Base-by-base conservation (phyloP, 2,113 vertebrate genomes). In the Panthera tigris region DNA sequence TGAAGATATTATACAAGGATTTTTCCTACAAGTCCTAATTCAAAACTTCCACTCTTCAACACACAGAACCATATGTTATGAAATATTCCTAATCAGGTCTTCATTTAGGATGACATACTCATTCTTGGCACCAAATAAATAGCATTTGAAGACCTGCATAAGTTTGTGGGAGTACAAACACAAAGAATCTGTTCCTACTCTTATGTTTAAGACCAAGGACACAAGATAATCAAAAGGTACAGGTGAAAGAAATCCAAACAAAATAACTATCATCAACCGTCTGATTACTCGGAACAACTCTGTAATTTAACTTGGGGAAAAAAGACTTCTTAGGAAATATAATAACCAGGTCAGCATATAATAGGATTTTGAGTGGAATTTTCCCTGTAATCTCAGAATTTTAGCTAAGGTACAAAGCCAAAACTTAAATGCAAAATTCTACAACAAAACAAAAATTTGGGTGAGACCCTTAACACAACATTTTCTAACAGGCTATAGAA, bases 381-480 rank as follows among this genome's bases (percentile, higher is more conserved):
- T 87, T 50, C 31, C 7, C 61, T 80, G 1, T 83, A 76, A 16
- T 25, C 50, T 66, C 45, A 78, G 73, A 63, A 82, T 31, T 76
- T 76, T 84, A 93, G 16, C 48, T 76, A 29, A 89, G 36, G 11
- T 8, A 7, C 33, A 81, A 92, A 81, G 15, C 23, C 48, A 33
- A 91, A 80, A 97, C 27, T 87, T 45, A 89, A 91, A 31, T 76
- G 48, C 16, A 86, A 52, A 25, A 41, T 89, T 96, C 45, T 78
- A 76, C 89, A 65, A 1, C 74, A 69, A 69, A 97, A 80, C n/a
- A 71, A 91, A 90, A 66, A 57, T 23, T 74, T 4, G 33, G 27
- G 5, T 83, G 68, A 69, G 23, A 55, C 11, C 3, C 29, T 79
- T 78, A 65, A 66, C 15, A 23, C 21, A 65, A 66, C 2, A n/a